Conservation (phyloP, 1,140 invertebrate genomes). For the Orussus abietinus region DNA sequence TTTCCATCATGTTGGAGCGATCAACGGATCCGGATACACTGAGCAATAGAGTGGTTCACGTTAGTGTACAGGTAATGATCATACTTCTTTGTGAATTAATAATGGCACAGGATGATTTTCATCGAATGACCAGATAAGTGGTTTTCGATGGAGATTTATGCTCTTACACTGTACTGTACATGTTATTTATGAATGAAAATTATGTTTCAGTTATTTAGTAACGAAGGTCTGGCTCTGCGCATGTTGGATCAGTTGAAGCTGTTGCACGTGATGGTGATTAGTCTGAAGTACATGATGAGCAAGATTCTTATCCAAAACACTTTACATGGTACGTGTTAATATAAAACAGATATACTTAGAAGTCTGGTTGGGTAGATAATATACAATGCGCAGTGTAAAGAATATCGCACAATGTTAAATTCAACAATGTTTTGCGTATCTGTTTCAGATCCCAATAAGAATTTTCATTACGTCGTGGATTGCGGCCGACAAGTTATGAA, state of each 20-base stretch:
- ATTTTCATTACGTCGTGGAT: constrained; percentile 89
- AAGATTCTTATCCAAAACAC: constrained; percentile 84
- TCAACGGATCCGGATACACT: constrained; percentile 84
- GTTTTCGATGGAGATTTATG: no score
- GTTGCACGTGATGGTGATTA: constrained; percentile 91
- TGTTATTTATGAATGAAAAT: no score
- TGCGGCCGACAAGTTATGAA: constrained; percentile 90
- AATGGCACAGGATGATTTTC: no score
- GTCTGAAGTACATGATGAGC: constrained; percentile 90
- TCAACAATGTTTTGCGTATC: no score
- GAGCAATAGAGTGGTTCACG: constrained; percentile 93
- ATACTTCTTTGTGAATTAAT: constrained; percentile 5
- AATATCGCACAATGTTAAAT: constrained; percentile 6
- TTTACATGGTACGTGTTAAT: constrained; percentile 66
- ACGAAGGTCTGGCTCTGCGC: constrained; percentile 82
- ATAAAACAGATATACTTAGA: background rate
- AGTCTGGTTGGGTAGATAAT: no score
- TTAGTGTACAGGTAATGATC: constrained; percentile 74
- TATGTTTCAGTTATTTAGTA: constrained; percentile 82
- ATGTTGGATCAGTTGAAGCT: constrained; percentile 89
- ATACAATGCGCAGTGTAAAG: background rate
- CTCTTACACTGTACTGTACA: no score
- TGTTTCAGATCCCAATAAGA: constrained; percentile 68
- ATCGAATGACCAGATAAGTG: no score
- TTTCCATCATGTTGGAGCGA: constrained; percentile 84